phyloP scores from a whole-genome alignment of 2,797 vertebrate genomes.

The Sebastes nivosus region DNA sequence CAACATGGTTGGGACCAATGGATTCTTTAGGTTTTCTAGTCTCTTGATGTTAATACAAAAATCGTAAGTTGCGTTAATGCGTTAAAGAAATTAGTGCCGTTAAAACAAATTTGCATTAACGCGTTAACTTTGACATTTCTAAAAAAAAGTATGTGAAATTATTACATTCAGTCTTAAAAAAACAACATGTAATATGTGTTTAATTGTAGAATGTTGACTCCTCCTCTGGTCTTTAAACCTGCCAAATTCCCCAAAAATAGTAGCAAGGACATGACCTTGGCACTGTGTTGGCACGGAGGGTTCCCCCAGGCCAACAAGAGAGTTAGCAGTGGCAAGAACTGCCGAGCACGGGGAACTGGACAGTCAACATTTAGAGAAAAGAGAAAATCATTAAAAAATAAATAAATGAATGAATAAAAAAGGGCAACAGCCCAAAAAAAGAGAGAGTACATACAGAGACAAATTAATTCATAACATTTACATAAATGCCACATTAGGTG shows the following conservation, averaged over 20 bases:
- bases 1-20: no score
- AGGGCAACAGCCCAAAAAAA: neutral
- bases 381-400: neutral
- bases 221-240: neutral
- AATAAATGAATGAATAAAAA: neutral
- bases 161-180: no score
- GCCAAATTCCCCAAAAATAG: neutral
- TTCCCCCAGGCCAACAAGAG: neutral
- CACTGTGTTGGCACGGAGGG: neutral
- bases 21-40: no score
- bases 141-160: no score
- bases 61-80: no score
- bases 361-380: neutral
- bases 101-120: no score
- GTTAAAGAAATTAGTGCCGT: no score
- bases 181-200: neutral
- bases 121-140: no score
- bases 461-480: conserved; percentile 52
- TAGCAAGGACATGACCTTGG: conserved; percentile 21
- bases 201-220: neutral
- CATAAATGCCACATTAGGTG: conserved; percentile 60
- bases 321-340: neutral
- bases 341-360: neutral
- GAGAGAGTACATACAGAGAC: neutral
- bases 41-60: no score